Percentiles rank a stretch among this genome's conserved stretches.
Evolutionary conservation across 2,113 vertebrate genomes (phyloP).

Genomic region (Vidua chalybeata): DNA sequence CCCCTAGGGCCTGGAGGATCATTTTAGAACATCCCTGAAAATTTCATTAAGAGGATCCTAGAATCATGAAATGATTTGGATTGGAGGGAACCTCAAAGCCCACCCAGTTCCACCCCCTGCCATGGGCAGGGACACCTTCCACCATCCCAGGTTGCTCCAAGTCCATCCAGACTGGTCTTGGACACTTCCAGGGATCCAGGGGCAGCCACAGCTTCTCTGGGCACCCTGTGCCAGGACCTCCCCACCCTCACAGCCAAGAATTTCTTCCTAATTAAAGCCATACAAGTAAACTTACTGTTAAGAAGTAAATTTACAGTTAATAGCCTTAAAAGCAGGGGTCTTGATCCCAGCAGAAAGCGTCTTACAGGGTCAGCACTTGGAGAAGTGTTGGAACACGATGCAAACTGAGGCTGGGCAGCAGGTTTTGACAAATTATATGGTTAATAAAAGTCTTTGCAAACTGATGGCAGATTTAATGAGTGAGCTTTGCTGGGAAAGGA

Average conservation of each 20-base stretch:
- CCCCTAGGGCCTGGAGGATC: neutral
- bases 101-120: rapidly evolving
- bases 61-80: rapidly evolving
- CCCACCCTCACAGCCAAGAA: rapidly evolving
- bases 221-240: neutral
- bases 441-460: neutral
- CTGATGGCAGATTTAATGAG: neutral
- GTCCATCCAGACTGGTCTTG: rapidly evolving
- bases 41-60: neutral
- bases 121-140: neutral
- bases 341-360: neutral
- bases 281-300: neutral
- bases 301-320: neutral
- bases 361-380: neutral
- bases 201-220: neutral
- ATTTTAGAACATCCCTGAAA: neutral
- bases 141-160: rapidly evolving
- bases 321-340: neutral
- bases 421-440: neutral
- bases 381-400: neutral
- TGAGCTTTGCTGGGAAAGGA: neutral
- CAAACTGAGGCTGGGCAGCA: neutral
- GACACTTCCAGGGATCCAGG: neutral
- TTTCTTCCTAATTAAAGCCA: neutral
- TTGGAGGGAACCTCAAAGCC: neutral